Evolutionary conservation across 2,113 vertebrate species (phyloP).

Genomic region (Athene cunicularia): DNA sequence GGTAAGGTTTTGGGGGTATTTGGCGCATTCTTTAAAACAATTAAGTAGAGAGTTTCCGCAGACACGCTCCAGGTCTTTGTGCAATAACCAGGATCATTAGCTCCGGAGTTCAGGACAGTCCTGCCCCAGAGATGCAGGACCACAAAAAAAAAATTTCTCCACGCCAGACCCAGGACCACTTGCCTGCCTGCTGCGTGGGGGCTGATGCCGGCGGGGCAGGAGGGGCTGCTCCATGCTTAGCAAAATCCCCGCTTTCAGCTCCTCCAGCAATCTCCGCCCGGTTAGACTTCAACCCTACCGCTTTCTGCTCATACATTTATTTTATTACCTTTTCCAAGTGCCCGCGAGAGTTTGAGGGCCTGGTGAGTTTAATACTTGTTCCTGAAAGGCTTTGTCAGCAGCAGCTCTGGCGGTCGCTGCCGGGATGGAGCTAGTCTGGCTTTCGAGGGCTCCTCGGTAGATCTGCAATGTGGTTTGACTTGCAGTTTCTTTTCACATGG

Average conservation of each 20-base stretch:
- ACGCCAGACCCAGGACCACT: neutral
- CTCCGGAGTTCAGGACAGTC: neutral
- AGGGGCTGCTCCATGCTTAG: neutral
- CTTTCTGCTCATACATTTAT: neutral
- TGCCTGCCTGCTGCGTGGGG: fast-evolving
- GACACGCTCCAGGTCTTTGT: neutral
- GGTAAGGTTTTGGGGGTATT: neutral
- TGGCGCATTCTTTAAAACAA: neutral
- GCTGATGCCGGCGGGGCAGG: fast-evolving
- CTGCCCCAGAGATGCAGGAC: neutral
- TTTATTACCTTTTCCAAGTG: neutral
- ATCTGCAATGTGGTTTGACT: neutral
- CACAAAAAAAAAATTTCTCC: neutral
- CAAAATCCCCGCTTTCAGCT: neutral
- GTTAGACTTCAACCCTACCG: neutral
- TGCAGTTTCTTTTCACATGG: neutral
- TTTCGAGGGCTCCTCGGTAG: neutral
- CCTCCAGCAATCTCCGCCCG: neutral
- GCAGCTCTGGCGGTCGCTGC: neutral
- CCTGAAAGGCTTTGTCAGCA: constrained; percentile 9
- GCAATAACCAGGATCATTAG: fast-evolving
- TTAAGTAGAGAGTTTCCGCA: neutral
- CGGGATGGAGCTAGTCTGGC: neutral
- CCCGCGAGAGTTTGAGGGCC: neutral
- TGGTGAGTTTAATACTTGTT: neutral